Evolutionary conservation across 92 coral and sea anemone genomes (phyloP).

Genomic region (Micromussa lordhowensis): DNA sequence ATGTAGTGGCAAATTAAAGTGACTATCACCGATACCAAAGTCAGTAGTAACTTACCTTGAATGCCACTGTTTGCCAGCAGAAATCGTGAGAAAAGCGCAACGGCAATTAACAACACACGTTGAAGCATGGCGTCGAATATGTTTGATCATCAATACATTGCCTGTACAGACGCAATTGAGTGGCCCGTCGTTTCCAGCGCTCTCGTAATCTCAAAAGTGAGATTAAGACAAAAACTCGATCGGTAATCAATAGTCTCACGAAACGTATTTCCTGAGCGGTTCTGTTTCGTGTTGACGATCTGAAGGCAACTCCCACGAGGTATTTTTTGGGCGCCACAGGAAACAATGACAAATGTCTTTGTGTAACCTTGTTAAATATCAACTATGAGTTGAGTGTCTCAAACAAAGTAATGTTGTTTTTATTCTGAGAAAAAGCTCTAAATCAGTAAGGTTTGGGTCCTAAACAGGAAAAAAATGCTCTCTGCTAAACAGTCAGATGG

Average conservation of each 20-base stretch:
- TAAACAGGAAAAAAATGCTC: too few relatives aligned
- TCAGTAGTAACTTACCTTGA: conserved; percentile 1
- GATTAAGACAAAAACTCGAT: background rate
- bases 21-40: background rate
- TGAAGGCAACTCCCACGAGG: background rate
- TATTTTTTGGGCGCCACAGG: conserved; percentile 14
- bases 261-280: background rate
- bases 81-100: background rate
- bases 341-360: background rate
- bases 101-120: background rate
- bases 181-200: background rate
- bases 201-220: background rate
- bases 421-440: background rate
- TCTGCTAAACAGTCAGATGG: too few relatives aligned
- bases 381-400: background rate
- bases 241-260: background rate
- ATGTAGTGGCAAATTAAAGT: background rate
- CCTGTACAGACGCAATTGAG: background rate
- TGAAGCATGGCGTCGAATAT: background rate
- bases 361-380: conserved; percentile 7
- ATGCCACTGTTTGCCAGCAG: background rate
- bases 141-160: background rate
- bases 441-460: background rate
- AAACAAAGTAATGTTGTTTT: background rate
- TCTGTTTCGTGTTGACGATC: background rate